These are phyloP conservation scores for Isichthys henryi DNA, from an alignment of 2,113 vertebrate genomes.

Conservation along the genomic window DNA sequence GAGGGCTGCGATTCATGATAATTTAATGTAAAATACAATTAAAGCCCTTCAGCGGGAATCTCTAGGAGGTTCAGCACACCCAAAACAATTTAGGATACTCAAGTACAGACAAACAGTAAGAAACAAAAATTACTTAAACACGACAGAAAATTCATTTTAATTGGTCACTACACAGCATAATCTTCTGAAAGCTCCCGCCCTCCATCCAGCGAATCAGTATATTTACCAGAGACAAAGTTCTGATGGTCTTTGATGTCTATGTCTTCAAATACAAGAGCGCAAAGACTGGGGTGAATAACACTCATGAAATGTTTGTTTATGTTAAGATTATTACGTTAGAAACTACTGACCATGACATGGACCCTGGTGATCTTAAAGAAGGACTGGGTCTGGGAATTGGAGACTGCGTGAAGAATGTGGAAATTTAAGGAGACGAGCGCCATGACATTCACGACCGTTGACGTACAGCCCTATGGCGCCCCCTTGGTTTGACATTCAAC, in stretches of 20 bases:
- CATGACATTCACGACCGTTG: neutral
- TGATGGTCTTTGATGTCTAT: neutral
- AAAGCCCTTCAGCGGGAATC: neutral
- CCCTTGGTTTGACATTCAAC: neutral
- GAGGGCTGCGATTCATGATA: neutral
- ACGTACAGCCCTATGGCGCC: neutral
- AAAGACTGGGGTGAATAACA: too few relatives aligned
- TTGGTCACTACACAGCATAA: neutral
- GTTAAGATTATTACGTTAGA: neutral
- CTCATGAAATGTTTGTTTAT: too few relatives aligned
- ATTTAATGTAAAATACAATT: neutral
- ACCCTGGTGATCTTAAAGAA: neutral
- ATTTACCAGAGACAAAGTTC: neutral
- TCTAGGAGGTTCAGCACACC: conserved; percentile 13
- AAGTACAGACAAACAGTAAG: conserved; percentile 6
- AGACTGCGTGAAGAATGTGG: neutral
- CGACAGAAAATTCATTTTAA: conserved; percentile 24
- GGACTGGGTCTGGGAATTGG: neutral
- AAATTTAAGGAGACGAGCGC: neutral
- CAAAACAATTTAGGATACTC: conserved; percentile 15
- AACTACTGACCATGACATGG: neutral
- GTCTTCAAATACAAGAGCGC: neutral
- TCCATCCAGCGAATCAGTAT: neutral
- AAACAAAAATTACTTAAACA: conserved; percentile 5
- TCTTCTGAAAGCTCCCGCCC: neutral